Evolutionary conservation across 2,888 invertebrate genomes (phyloP).

Genomic region (Phyllotreta cruciferae): DNA sequence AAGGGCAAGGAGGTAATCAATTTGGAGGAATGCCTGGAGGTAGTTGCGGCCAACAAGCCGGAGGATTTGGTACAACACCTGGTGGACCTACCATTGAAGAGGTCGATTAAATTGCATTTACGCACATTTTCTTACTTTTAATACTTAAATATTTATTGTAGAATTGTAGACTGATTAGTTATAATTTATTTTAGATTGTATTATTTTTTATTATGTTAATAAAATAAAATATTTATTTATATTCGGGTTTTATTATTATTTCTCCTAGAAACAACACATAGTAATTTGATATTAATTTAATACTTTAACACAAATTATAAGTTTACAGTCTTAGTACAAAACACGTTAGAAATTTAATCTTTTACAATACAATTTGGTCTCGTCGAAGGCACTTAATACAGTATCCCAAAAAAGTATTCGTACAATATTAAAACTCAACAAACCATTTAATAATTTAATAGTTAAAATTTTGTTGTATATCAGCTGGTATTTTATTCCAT

Average conservation of each 20-base stretch:
- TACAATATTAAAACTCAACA: too few species aligned
- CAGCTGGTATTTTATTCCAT: too few species aligned
- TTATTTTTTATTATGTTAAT: too few species aligned
- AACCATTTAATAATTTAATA: too few species aligned
- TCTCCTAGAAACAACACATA: slow-evolving; percentile 2
- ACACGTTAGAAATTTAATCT: slow-evolving; percentile 22
- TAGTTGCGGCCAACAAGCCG: slow-evolving; percentile 28
- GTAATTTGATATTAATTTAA: slow-evolving; percentile 21
- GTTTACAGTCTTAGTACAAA: slow-evolving; percentile 31
- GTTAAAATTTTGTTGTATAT: too few species aligned
- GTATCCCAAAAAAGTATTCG: too few species aligned
- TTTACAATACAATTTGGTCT: slow-evolving; percentile 14
- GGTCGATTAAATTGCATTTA: slow-evolving; percentile 21
- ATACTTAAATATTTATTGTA: too few species aligned
- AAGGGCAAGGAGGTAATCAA: slow-evolving; percentile 16
- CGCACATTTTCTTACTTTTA: too few species aligned
- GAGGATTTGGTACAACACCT: slow-evolving; percentile 19
- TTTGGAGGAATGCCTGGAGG: slow-evolving; percentile 21
- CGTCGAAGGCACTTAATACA: slow-evolving; percentile 23
- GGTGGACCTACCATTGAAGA: slow-evolving; percentile 28
- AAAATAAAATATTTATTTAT: too few species aligned
- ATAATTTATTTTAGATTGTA: too few species aligned
- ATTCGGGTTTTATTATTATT: too few species aligned
- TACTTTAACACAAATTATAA: slow-evolving; percentile 21
- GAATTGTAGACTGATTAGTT: too few species aligned